Evolutionary conservation across 2,797 vertebrate species (phyloP).

Genomic region (Muscicapa striata): DNA sequence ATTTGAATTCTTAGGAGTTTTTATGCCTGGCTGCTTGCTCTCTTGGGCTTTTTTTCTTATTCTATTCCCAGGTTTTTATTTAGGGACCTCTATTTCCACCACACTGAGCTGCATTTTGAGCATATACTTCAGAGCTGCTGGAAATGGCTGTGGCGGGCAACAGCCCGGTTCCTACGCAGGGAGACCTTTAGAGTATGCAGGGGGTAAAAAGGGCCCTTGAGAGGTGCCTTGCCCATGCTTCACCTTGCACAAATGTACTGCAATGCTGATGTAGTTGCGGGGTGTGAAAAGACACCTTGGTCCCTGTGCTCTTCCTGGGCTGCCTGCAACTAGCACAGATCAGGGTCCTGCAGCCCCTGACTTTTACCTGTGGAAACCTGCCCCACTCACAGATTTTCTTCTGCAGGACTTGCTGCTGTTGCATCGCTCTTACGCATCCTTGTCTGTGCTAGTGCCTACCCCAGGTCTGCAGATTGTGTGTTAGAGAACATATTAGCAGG

Average conservation of each 20-base stretch:
- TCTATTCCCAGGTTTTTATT: background rate
- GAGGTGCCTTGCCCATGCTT: background rate
- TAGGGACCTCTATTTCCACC: background rate
- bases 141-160: background rate
- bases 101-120: background rate
- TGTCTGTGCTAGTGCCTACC: background rate
- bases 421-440: background rate
- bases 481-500: background rate
- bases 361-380: background rate
- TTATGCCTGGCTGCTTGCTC: background rate
- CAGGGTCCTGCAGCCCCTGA: background rate
- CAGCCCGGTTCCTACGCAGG: background rate
- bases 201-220: background rate
- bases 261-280: rapidly evolving
- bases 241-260: background rate
- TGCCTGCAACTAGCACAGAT: background rate
- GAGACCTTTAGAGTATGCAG: background rate
- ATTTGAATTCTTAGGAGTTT: background rate
- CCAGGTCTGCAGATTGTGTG: background rate
- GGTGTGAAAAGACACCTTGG: background rate
- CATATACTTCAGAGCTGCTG: background rate
- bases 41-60: background rate
- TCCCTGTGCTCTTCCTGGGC: background rate
- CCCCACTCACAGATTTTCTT: rapidly evolving
- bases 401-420: background rate